A percentile compares a stretch with the other conserved stretches of the same genome.
phyloP scores from a whole-genome alignment of 2,888 invertebrate species.

The Troglohyphantes excavatus region DNA sequence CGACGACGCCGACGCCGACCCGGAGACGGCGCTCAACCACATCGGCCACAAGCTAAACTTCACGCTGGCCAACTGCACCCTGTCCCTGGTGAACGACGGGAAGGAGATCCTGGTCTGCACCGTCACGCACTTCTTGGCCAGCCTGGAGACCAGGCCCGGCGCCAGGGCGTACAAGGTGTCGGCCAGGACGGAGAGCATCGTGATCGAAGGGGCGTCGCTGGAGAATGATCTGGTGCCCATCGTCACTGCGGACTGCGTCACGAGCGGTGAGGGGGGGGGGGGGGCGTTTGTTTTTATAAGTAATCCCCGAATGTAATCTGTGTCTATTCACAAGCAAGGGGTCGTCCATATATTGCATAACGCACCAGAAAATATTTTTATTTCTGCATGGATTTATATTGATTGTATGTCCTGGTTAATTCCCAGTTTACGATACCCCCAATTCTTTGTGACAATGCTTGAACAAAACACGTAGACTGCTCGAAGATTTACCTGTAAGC shows the following conservation, averaged over 20 bases:
- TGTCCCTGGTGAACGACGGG: conserved; percentile 87
- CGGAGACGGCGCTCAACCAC: conserved; percentile 78
- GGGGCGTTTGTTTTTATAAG: too few species aligned
- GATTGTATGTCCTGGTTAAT: too few species aligned
- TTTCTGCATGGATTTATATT: too few species aligned
- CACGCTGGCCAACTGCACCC: conserved; percentile 88
- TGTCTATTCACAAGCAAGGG: too few species aligned
- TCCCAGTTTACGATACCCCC: too few species aligned
- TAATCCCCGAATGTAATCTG: too few species aligned
- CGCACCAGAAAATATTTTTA: too few species aligned
- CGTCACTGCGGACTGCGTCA: conserved; percentile 86
- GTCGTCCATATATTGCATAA: too few species aligned
- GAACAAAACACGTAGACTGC: too few species aligned
- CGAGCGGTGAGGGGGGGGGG: conserved; percentile 82
- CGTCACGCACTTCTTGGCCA: conserved; percentile 88
- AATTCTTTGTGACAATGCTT: too few species aligned
- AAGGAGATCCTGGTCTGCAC: conserved; percentile 89
- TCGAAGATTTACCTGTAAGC: too few species aligned
- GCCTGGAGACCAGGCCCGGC: conserved; percentile 87
- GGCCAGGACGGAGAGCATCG: conserved; percentile 88
- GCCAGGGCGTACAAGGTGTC: conserved; percentile 88
- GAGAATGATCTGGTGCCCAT: conserved; percentile 89
- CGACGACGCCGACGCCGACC: conserved; percentile 79
- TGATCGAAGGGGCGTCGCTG: conserved; percentile 88
- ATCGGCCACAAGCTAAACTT: conserved; percentile 87